These are phyloP conservation scores for Mola mola DNA, from an alignment of 2,113 vertebrate species.

Conservation along the genomic window DNA sequence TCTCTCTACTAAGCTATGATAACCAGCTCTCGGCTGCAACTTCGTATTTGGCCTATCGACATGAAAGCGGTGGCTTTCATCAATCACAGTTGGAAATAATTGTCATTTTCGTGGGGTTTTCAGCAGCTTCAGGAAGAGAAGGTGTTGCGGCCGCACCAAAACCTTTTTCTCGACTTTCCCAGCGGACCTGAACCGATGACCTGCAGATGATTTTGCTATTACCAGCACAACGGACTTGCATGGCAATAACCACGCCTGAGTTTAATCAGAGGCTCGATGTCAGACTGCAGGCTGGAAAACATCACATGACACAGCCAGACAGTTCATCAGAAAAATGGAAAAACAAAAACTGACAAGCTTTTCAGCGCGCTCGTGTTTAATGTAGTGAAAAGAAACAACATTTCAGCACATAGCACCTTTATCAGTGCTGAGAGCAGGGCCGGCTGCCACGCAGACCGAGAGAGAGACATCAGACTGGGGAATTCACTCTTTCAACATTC, in stretches of 20 bases:
- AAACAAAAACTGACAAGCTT: background rate
- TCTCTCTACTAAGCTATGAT: too few relatives aligned
- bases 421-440: background rate
- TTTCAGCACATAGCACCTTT: slow-evolving; percentile 45
- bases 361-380: slow-evolving; percentile 31
- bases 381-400: slow-evolving; percentile 44
- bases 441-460: too few relatives aligned
- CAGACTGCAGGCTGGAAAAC: slow-evolving; percentile 16
- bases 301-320: slow-evolving; percentile 40
- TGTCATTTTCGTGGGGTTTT: background rate
- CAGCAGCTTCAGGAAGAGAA: background rate
- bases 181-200: background rate
- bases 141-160: background rate
- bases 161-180: background rate
- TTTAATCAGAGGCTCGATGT: slow-evolving; percentile 10
- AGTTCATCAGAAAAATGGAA: background rate
- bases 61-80: too few relatives aligned
- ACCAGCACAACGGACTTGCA: background rate
- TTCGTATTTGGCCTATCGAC: too few relatives aligned
- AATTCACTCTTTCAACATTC: slow-evolving; percentile 43
- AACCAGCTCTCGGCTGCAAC: too few relatives aligned
- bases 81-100: too few relatives aligned
- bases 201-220: background rate
- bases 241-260: background rate
- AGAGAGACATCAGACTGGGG: background rate